These are phyloP conservation scores for Oncopodura yosiiana DNA, from an alignment of 1,140 invertebrate species.

Conservation along the genomic window DNA sequence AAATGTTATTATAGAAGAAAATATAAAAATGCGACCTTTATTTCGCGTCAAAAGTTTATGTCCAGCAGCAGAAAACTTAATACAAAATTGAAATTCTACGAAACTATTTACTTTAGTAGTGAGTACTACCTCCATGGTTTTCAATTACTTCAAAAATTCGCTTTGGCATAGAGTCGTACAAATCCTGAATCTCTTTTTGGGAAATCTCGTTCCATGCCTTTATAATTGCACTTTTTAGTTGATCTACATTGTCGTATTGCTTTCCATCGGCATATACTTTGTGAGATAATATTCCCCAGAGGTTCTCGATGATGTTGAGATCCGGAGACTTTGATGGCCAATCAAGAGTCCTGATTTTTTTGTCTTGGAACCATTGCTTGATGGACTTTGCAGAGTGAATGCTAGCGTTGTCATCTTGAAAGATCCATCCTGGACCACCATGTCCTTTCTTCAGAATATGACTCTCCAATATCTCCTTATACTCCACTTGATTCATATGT, in stretches of 20 bases:
- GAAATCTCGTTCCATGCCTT: constrained; percentile 8
- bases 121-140: constrained; percentile 7
- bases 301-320: constrained; percentile 22
- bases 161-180: constrained; percentile 15
- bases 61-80: too few species aligned
- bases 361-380: background rate
- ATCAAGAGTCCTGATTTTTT: constrained; percentile 1
- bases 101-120: too few species aligned
- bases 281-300: constrained; percentile 15
- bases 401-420: constrained; percentile 19
- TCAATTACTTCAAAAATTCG: constrained; percentile 9
- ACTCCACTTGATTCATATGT: background rate
- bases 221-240: constrained; percentile 3
- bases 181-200: background rate
- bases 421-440: background rate
- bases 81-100: too few species aligned
- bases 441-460: constrained; percentile 3
- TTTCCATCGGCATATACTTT: constrained; percentile 17
- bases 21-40: too few species aligned
- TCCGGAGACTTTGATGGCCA: constrained; percentile 12
- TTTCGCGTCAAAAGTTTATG: too few species aligned
- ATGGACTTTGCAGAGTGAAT: constrained; percentile 3
- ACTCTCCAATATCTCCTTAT: constrained; percentile 1
- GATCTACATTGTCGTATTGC: constrained; percentile 1
- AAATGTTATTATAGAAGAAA: too few species aligned